Evolutionary conservation across 53 echinoderm and acorn worm species (phyloP).

Genomic region (Mesocentrotus franciscanus): DNA sequence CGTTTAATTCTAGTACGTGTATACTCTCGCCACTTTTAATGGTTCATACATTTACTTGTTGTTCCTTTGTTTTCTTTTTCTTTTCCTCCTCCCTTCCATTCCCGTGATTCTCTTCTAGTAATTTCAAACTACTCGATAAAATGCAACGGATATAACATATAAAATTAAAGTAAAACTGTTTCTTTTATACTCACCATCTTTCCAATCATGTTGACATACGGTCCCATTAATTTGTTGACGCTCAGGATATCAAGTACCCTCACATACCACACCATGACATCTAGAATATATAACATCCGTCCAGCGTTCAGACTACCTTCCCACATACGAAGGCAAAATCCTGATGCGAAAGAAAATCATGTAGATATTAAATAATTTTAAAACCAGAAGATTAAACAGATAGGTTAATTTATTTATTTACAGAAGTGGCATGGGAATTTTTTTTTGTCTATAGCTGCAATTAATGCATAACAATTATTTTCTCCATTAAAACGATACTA

Average conservation of each 20-base stretch:
- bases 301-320: slow-evolving; percentile 27
- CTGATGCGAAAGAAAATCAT: not conserved
- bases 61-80: no score
- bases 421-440: no score
- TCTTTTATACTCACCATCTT: slow-evolving; percentile 85
- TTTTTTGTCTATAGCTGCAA: no score
- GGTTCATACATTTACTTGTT: no score
- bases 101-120: no score
- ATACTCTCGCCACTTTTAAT: no score
- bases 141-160: no score
- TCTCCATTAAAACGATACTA: no score
- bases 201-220: slow-evolving; percentile 89
- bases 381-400: not conserved
- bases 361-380: not conserved
- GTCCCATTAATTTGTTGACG: slow-evolving; percentile 88
- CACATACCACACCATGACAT: slow-evolving; percentile 92
- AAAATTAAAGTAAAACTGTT: not conserved
- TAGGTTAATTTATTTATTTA: not conserved
- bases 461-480: no score
- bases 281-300: slow-evolving; percentile 76
- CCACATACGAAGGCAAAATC: slow-evolving; percentile 26
- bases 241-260: slow-evolving; percentile 87
- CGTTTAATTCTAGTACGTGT: no score
- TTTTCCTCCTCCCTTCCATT: no score
- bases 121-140: no score